These are phyloP conservation scores for Ursus arctos DNA, from an alignment of 2,113 vertebrate species.

Conservation along the genomic window DNA sequence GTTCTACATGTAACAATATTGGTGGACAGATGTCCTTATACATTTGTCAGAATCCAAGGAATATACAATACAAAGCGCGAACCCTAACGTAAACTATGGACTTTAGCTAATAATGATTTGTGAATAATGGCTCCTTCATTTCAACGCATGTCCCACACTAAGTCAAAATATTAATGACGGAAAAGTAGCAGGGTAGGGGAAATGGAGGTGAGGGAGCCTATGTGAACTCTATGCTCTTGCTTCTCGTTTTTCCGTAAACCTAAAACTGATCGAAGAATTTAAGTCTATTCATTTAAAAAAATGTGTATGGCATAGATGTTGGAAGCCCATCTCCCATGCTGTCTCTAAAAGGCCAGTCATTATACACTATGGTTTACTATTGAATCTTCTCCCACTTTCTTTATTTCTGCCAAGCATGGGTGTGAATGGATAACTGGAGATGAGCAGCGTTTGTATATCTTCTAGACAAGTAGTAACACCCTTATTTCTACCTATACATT, in stretches of 20 bases:
- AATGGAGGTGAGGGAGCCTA: background rate
- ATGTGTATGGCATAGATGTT: background rate
- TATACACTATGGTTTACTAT: background rate
- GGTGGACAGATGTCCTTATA: background rate
- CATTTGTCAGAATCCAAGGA: background rate
- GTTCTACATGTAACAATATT: background rate
- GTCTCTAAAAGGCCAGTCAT: background rate
- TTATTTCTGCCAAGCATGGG: background rate
- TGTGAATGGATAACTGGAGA: background rate
- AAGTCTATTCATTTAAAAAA: background rate
- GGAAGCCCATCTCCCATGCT: background rate
- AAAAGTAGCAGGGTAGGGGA: background rate
- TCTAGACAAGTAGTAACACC: background rate
- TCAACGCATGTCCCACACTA: background rate
- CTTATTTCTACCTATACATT: background rate
- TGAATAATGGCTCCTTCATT: background rate
- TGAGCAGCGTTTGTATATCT: background rate
- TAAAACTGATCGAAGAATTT: background rate
- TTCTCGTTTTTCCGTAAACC: background rate
- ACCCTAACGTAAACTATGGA: background rate
- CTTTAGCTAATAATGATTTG: background rate
- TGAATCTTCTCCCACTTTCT: background rate
- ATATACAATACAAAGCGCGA: background rate
- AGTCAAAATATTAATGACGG: background rate
- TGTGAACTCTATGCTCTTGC: background rate